Base-by-base conservation (phyloP, 2,113 vertebrate genomes). In the Zootoca vivipara region DNA sequence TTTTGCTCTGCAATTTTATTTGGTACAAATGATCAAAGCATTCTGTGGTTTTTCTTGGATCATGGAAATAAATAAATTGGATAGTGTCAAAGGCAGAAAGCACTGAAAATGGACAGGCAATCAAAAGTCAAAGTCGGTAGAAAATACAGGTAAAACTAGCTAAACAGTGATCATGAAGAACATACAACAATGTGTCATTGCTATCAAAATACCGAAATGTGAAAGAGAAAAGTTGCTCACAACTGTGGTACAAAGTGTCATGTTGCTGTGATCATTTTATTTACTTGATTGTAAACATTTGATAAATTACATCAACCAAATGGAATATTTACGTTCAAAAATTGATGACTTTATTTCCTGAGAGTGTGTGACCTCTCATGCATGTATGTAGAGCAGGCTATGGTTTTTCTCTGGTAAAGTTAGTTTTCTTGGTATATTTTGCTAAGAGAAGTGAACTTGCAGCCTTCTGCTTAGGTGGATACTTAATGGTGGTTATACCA, bases 181-280 rank as follows among this genome's bases (percentile, higher is more conserved):
- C 28, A 86, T 86, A 5, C 77, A 87, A 90, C 67, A 38, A 62
- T 26, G 0, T 40, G 70, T 13, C 74, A 90, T 70, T 38, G 0
- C 0, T 33, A 15, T 77, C 28, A 35, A 79, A 0, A 0, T 86
- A 88, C 52, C 16, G 88, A 64, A 8, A 87, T 89, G 87, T 38
- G 91, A 90, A 82, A 38, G 89, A 92, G 81, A 83, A 40, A 3
- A 80, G 89, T 56, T 91, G 77, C 83, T 83, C 38, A 22, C 42
- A 79, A 62, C 33, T 80, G 33, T n/a, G 35, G 22, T 40, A 77
- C 26, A 58, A 75, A 64, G 40, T 75, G 30, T 77, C 16, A 77
- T 22, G 26, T 62, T 77, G 16, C 58, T 62, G 58, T 62, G 58
- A 62, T 20, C 9, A 26, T 78, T 28, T 26, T 28, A 26, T 78